A percentile compares a stretch with the other conserved stretches of the same genome.
These are phyloP conservation scores for Larimichthys polyactis DNA, from an alignment of 2,113 vertebrate genomes.

Conservation along the genomic window DNA sequence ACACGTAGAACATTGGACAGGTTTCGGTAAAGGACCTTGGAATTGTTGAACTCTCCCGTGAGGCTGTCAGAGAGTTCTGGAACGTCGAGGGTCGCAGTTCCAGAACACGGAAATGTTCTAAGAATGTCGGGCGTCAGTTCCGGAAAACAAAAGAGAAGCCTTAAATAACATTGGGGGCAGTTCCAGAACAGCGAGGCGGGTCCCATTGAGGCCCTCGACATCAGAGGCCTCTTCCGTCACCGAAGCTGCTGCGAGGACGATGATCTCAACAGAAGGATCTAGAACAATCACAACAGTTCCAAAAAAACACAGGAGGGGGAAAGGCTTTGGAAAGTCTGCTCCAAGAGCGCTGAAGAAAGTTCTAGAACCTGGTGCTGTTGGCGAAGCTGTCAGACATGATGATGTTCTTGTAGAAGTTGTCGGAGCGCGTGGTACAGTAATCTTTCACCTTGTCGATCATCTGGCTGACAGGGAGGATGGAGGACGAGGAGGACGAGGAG, in stretches of 20 bases:
- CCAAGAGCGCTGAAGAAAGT: neutral
- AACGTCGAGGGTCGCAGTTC: neutral
- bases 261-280: no score
- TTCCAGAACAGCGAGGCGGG: neutral
- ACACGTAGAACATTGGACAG: neutral
- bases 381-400: conserved; percentile 94
- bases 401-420: conserved; percentile 98
- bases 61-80: neutral
- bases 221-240: neutral
- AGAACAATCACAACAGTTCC: neutral
- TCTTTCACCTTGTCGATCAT: conserved; percentile 95
- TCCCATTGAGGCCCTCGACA: neutral
- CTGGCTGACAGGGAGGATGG: conserved; percentile 94
- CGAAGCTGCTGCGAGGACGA: neutral
- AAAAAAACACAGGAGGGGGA: neutral
- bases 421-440: conserved; percentile 91
- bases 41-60: neutral
- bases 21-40: neutral
- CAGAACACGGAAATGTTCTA: neutral
- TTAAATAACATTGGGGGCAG: neutral
- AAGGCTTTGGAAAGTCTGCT: neutral
- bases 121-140: neutral
- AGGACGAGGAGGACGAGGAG: conserved; percentile 83
- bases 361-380: conserved; percentile 93
- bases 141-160: neutral